Base-by-base conservation (phyloP, 2,888 invertebrate species). In the Chrysodeixis includens region DNA sequence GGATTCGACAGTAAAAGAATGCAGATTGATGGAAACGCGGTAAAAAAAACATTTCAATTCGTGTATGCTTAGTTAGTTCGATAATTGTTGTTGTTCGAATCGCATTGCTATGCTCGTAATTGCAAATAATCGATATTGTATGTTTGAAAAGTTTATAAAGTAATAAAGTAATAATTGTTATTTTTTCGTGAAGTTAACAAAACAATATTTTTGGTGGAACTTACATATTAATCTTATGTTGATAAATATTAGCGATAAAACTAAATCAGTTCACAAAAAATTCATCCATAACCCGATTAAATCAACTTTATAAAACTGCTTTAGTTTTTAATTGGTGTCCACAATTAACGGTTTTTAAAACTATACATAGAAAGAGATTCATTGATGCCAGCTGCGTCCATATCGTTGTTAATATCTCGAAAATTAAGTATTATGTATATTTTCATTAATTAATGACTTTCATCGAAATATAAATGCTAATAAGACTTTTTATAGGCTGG, bases 361-460 rank as follows among this genome's bases (percentile, higher is more conserved):
- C 44, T 22, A 61, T 52, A 60, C 49, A 16, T 32, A 69, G 62
- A 49, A 51, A 10, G 66, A 59, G 6, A 40, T 52, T 57, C 30
- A 32, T 30, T 55, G n/a, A 12, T 56, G 16, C 44, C 70, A 58
- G 14, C 57, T 61, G 55, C 16, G 53, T 26, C 35, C 54, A 46
- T 60, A 66, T 35, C 1, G n/a, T 30, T 30, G 76, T 66, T 49
- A 46, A 67, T 62, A 30, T 60, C 55, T 46, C 18, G 26, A 20
- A 59, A 57, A 60, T 57, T 53, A 61, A 60, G 51, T 10, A 54
- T 59, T 74, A 57, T 62, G 30, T 61, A 30, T 55, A 51, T 68
- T 49, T 69, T 51, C 59, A 12, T n/a, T 52, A 60, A 73, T 80
- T 68, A 75, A 81, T 54, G 51, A 66, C 66, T 66, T 71, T 70